A percentile compares a stretch with the other conserved stretches of the same genome.
phyloP scores from a whole-genome alignment of 2,113 vertebrate species.

The Oryctolagus cuniculus region mOryCun1.1 NC_091432.1:139883501-139884000 shows the following conservation, averaged over 20 bases:
- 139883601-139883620: too few species aligned
- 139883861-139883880: neutral
- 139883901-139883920: neutral
- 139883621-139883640: neutral
- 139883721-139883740: accelerated
- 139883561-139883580: too few species aligned
- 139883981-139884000: accelerated
- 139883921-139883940: neutral
- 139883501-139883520: neutral
- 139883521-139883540: neutral
- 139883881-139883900: neutral
- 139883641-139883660: too few species aligned
- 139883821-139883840: neutral
- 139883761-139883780: neutral
- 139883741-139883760: neutral
- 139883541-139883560: neutral
- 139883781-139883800: neutral
- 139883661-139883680: neutral
- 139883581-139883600: neutral
- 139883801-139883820: neutral
- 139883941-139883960: accelerated
- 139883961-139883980: neutral
- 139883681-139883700: neutral
- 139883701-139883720: neutral
- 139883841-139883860: neutral